phyloP scores from a whole-genome alignment of 2,888 invertebrate species.

The Amblyteles armatorius region DNA sequence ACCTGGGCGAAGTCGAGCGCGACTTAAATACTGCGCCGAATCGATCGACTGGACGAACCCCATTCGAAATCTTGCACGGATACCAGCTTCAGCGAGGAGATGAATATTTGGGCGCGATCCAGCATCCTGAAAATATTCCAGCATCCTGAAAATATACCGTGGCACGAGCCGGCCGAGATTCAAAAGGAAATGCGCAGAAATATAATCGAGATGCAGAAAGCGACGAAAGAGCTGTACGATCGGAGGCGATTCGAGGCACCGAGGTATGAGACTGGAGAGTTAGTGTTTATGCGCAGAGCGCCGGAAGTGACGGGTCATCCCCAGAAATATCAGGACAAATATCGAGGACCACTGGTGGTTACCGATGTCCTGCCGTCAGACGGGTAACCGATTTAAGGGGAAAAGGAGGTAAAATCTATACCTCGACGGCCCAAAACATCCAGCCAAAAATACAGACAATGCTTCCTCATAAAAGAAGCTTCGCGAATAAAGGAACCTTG shows the following conservation, averaged over 20 bases:
- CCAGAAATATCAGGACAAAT: constrained; percentile 25
- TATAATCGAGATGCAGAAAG: not conserved
- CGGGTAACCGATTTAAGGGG: constrained; percentile 7
- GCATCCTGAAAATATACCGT: not conserved
- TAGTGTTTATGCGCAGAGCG: constrained; percentile 36
- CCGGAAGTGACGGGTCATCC: constrained; percentile 13
- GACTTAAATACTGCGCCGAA: constrained; percentile 63
- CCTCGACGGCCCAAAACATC: constrained; percentile 53
- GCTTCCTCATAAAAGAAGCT: too few relatives aligned
- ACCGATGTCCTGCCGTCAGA: not conserved
- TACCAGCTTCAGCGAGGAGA: constrained; percentile 18
- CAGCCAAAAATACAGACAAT: too few relatives aligned
- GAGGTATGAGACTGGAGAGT: constrained; percentile 33
- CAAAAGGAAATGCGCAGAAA: constrained; percentile 30
- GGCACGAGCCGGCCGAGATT: not conserved
- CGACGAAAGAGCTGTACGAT: constrained; percentile 28
- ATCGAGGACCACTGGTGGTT: constrained; percentile 8
- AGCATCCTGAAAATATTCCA: not conserved
- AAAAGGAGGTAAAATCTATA: constrained; percentile 12
- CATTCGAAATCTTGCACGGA: constrained; percentile 62
- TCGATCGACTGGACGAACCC: constrained; percentile 52
- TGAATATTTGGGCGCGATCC: not conserved
- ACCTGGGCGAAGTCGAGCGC: constrained; percentile 46
- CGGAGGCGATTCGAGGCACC: constrained; percentile 7
- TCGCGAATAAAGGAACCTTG: too few relatives aligned